Evolutionary conservation across 2,113 vertebrate genomes (phyloP), one percentile per base, ranked within the genome.

Genomic region (Otus sunia): DNA sequence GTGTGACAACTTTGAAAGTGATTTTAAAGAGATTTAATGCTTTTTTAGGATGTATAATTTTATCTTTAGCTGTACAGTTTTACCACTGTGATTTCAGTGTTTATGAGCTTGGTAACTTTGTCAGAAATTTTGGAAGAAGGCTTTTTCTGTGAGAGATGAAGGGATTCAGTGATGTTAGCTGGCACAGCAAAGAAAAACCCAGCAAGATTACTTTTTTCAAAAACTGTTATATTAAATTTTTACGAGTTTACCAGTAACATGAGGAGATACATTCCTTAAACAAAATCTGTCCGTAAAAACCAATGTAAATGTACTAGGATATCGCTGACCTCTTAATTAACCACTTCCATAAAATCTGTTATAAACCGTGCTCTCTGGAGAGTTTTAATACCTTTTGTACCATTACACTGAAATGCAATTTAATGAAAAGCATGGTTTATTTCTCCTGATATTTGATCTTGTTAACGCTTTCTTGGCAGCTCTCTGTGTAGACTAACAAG

Each of bases 331-430:
- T 90, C 49, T 82, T 90, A 82, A 93, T 93, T 94, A 94, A 86
- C 66, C 22, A 55, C 71, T 83, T 88, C 58, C 47, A 71, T 95
- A 86, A 95, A 96, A 90, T 73, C 58, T 50, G 41, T 34, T 90
- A 55, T 59, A 90, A 96, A 80, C 41, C 55, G 22, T 92, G 75
- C 62, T 93, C 62, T 93, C 83, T 86, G 64, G 41, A 80, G 85
- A 93, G 59, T 93, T 96, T 88, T 88, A 82, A 77, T 95, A 76
- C 39, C 34, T 83, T 90, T 90, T 79, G 63, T 95, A 32, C 10
- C 25, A 62, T 92, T 95, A 73, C 36, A 22, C 58, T 76, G 75
- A 76, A 77, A 79, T 75, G 67, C 62, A 93, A 17, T 88, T 87
- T 58, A 92, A 83, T 86, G 75, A 82, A 93, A 90, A 62, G 18